These are phyloP conservation scores for Columba livia DNA, from an alignment of 2,113 vertebrate species.

Conservation along the genomic window DNA sequence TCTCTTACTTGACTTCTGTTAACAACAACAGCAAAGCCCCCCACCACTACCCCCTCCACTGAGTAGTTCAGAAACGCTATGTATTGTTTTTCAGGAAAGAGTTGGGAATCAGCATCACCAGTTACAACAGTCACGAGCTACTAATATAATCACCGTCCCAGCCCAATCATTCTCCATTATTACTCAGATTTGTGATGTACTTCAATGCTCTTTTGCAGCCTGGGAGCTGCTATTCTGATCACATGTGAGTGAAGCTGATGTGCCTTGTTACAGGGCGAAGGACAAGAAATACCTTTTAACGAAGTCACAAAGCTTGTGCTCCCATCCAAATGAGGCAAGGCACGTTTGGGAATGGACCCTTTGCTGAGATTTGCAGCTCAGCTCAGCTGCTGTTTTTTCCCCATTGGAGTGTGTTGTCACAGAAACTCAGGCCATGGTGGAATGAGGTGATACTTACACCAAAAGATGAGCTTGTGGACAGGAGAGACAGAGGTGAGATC, in stretches of 20 bases:
- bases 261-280: neutral
- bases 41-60: neutral
- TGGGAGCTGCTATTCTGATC: neutral
- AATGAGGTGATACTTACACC: neutral
- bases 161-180: neutral
- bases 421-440: neutral
- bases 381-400: neutral
- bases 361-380: neutral
- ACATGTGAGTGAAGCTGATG: neutral
- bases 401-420: neutral
- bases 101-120: neutral
- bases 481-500: neutral
- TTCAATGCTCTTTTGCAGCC: neutral
- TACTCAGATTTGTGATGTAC: rapidly evolving
- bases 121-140: rapidly evolving
- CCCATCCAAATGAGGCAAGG: neutral
- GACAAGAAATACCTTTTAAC: neutral
- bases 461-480: neutral
- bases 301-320: neutral
- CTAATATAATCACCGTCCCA: neutral
- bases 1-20: neutral
- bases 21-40: rapidly evolving
- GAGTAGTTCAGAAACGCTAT: neutral
- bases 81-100: neutral
- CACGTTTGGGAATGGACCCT: neutral